A percentile compares a stretch with the other conserved stretches of the same genome.
These are phyloP conservation scores for Astreopora myriophthalma DNA, from an alignment of 64 coral and sea anemone genomes.

Conservation along the genomic window DNA sequence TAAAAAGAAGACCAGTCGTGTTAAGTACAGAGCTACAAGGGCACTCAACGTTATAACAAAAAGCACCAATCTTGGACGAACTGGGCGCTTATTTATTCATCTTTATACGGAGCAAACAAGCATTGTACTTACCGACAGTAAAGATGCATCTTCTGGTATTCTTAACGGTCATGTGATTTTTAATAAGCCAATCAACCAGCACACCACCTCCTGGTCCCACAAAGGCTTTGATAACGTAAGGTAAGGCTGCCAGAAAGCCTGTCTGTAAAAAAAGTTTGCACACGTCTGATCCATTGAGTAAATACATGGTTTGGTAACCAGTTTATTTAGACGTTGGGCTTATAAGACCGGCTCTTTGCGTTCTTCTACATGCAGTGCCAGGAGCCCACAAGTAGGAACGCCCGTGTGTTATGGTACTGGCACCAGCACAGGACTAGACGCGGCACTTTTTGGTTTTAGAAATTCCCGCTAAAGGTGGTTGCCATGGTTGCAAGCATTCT, in stretches of 20 bases:
- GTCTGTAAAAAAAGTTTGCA: slow-evolving; percentile 62
- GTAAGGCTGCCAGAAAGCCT: slow-evolving; percentile 95
- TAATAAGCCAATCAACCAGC: slow-evolving; percentile 96
- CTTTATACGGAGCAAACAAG: background rate
- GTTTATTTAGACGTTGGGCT: too few relatives aligned
- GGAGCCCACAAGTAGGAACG: too few relatives aligned
- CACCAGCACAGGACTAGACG: too few relatives aligned
- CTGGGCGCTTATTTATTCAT: too few relatives aligned
- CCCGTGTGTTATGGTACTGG: too few relatives aligned
- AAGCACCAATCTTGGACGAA: background rate
- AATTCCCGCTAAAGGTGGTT: too few relatives aligned
- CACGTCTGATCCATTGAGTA: too few relatives aligned
- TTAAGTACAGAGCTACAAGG: background rate
- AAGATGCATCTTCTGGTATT: slow-evolving; percentile 96
- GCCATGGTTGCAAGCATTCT: too few relatives aligned
- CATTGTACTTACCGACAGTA: slow-evolving; percentile 75
- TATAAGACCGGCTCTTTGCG: too few relatives aligned
- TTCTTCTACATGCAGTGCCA: too few relatives aligned
- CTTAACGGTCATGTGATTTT: slow-evolving; percentile 87
- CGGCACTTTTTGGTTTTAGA: too few relatives aligned
- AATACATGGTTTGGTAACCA: too few relatives aligned
- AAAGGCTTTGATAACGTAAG: slow-evolving; percentile 92
- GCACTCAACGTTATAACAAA: background rate
- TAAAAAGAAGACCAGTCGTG: background rate
- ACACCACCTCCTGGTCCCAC: slow-evolving; percentile 91